Conservation (phyloP, 2,797 vertebrate species). For the Clarias pachynema region DNA sequence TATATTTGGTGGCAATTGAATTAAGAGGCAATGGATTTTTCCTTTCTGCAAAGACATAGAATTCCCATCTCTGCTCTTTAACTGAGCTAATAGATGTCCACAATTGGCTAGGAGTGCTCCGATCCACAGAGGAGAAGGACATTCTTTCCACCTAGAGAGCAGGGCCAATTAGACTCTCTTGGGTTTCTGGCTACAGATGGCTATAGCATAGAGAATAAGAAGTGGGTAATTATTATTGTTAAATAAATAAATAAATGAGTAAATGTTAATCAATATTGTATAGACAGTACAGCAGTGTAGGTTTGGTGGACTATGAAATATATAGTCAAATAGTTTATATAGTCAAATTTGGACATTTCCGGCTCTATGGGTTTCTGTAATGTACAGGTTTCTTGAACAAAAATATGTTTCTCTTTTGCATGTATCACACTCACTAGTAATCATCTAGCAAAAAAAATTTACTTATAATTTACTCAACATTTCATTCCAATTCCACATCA, state of each 20-base stretch:
- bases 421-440: not conserved
- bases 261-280: not conserved
- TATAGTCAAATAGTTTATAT: not conserved
- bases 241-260: not conserved
- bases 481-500: not conserved
- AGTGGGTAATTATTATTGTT: not conserved
- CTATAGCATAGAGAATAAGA: not conserved
- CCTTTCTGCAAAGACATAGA: not conserved
- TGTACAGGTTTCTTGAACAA: not conserved
- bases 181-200: not conserved
- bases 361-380: not conserved
- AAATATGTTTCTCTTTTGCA: not conserved
- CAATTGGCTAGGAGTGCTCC: not conserved
- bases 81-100: conserved; percentile 13
- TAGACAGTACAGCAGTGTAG: not conserved
- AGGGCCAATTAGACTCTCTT: conserved; percentile 22
- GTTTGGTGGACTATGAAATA: not conserved
- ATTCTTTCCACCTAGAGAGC: conserved; percentile 7
- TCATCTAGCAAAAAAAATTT: not conserved
- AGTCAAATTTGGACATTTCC: not conserved
- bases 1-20: not conserved
- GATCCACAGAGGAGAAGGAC: conserved; percentile 4
- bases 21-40: not conserved
- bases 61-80: conserved; percentile 15
- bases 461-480: not conserved